Evolutionary conservation across 2,797 vertebrate genomes (phyloP).

Genomic region (Chelonia mydas): DNA sequence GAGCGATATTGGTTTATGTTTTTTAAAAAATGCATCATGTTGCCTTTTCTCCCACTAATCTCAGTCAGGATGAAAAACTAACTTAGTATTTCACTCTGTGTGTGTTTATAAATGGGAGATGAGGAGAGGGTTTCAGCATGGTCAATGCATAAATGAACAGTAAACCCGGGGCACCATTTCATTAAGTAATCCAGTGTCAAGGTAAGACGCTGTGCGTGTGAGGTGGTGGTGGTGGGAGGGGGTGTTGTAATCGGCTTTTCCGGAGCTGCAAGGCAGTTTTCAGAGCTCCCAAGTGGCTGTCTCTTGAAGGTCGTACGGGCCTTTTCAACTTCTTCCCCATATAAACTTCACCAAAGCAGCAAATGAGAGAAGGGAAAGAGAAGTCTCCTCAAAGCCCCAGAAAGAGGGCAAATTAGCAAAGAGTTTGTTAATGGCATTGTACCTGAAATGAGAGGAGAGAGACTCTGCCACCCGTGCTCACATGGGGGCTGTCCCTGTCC

Average conservation of each 20-base stretch:
- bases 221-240: too few species aligned
- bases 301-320: background rate
- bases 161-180: background rate
- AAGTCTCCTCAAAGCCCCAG: background rate
- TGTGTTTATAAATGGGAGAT: background rate
- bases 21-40: background rate
- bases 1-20: background rate
- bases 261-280: background rate
- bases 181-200: background rate
- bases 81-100: background rate
- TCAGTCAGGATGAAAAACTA: background rate
- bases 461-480: background rate
- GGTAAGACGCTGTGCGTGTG: background rate
- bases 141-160: background rate
- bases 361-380: background rate
- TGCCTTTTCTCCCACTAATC: background rate
- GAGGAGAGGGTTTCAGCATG: slow-evolving; percentile 18
- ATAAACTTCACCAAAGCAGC: background rate
- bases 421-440: background rate
- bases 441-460: background rate
- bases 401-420: background rate
- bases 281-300: background rate
- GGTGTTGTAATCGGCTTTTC: background rate
- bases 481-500: background rate
- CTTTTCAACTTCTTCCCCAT: background rate